phyloP scores from a whole-genome alignment of 1,140 invertebrate species.

The Bicyclus anynana region DNA sequence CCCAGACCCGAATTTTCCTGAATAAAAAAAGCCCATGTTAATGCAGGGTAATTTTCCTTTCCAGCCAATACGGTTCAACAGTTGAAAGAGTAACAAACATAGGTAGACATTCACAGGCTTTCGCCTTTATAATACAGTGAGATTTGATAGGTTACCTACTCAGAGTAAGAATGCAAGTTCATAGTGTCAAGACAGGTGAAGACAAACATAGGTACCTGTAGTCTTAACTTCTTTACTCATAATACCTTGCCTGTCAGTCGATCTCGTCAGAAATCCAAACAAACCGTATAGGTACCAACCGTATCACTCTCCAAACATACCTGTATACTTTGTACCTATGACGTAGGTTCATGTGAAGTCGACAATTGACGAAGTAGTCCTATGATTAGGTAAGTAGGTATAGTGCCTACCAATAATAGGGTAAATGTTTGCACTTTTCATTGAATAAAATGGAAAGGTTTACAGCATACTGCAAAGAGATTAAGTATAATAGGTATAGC shows the following conservation, averaged over 20 bases:
- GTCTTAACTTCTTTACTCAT: not conserved
- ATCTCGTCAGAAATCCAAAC: not conserved
- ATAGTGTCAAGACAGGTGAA: not conserved
- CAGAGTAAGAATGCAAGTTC: not conserved
- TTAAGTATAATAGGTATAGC: not conserved
- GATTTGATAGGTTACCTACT: too few species aligned
- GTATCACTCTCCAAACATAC: slow-evolving; percentile 3
- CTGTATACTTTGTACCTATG: not conserved
- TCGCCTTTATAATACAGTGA: too few species aligned
- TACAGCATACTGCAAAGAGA: too few species aligned
- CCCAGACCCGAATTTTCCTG: too few species aligned
- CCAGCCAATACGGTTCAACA: too few species aligned
- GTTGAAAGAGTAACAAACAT: too few species aligned
- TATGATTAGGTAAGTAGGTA: not conserved
- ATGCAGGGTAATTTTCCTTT: too few species aligned
- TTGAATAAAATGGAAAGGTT: too few species aligned
- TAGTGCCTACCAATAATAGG: not conserved
- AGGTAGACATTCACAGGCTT: too few species aligned
- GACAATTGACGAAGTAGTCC: not conserved
- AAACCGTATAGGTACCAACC: not conserved
- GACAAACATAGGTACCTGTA: not conserved
- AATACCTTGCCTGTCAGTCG: not conserved
- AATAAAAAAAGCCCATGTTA: too few species aligned
- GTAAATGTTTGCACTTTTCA: too few species aligned
- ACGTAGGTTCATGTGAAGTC: not conserved